Evolutionary conservation across 2,113 vertebrate genomes (phyloP), one percentile per base, ranked within the genome.

Genomic region (Mustela nigripes): DNA sequence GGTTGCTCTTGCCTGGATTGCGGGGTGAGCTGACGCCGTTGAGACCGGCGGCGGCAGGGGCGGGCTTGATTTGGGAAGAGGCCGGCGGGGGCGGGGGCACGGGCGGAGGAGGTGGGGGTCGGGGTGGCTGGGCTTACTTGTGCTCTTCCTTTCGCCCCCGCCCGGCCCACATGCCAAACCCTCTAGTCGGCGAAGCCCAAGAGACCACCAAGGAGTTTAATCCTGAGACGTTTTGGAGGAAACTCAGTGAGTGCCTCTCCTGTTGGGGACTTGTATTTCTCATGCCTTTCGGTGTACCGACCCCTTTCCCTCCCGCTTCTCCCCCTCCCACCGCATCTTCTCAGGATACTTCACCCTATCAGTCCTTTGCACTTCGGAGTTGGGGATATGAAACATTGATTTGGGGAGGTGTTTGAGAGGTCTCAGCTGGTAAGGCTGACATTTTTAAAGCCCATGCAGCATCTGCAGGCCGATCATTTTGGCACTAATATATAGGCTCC

Each of bases 151-250:
- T 87, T 71, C 1, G 60, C 67, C 28, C 4, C 36, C 8, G 4
- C 16, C 69, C 2, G 80, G 31, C 24, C 18, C 60, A 9, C 65
- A 1, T 26, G 15, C 50, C 31, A 5, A 48, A 3, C 18, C n/a
- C 24, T 15, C 18, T 92, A 99, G 99, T 99, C 80, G 99, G 99
- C 76, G 99, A 99, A 93, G 99, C 99, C 56, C 98, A 98, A 3
- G 99, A 99, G 89, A 98, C 98, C 4, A 93, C 98, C 21, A 99
- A 99, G 89, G 98, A 98, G 9, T 99, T 99, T 97, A 99, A 99
- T 98, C 98, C 98, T 78, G 98, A 98, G 88, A 98, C 98, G 96
- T 99, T 99, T 98, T 99, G 99, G 99, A 99, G 99, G 63, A 98
- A 99, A 78, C 98, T 99, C 98, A 99, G 99, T 99, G 98, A 95